A percentile compares a stretch with the other conserved stretches of the same genome.
Evolutionary conservation across 2,888 invertebrate genomes (phyloP).

Genomic region (Heliconius ismenius): DNA sequence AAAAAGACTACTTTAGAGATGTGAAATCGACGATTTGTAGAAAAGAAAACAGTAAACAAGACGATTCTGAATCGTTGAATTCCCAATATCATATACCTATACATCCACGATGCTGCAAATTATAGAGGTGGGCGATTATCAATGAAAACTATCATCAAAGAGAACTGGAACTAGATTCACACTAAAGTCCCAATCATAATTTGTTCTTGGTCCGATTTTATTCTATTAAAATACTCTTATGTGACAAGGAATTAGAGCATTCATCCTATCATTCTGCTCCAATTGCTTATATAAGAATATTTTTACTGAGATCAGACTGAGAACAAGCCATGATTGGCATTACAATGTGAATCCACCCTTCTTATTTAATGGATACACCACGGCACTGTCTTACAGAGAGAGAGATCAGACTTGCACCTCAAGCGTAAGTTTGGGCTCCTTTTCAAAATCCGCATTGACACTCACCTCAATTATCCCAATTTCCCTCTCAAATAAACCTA

Average conservation of each 20-base stretch:
- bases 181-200: background rate
- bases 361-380: background rate
- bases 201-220: background rate
- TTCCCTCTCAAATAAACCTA: background rate
- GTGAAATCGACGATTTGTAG: conserved; percentile 62
- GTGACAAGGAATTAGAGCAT: background rate
- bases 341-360: background rate
- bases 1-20: conserved; percentile 54
- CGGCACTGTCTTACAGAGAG: no score
- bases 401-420: background rate
- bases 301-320: background rate
- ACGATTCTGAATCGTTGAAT: conserved; percentile 72
- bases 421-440: background rate
- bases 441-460: background rate
- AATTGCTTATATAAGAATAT: no score
- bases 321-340: background rate
- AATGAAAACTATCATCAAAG: background rate
- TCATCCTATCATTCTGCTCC: no score
- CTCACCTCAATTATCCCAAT: background rate
- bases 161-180: background rate
- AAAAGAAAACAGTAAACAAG: conserved; percentile 54
- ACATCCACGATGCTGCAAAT: conserved; percentile 57
- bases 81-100: conserved; percentile 56
- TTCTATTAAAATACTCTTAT: background rate
- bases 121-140: conserved; percentile 42